Evolutionary conservation across 2,888 invertebrate species (phyloP).

Genomic region (Ditylenchus weischeri): DNA sequence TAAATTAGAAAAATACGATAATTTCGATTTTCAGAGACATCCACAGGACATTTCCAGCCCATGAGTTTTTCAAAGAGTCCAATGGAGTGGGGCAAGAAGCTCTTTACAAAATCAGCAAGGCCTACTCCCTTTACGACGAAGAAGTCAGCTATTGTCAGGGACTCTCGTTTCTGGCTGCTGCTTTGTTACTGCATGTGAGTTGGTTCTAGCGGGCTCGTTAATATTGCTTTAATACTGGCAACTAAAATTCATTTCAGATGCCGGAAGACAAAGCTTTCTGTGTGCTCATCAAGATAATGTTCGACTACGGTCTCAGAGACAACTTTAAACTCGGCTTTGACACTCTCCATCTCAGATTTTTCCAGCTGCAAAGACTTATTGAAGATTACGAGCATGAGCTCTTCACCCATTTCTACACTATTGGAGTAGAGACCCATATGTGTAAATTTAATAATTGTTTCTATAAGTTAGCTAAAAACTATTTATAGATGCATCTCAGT

Average conservation of each 20-base stretch:
- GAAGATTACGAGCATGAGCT: constrained; percentile 62
- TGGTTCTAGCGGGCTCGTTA: background rate
- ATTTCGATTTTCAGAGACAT: constrained; percentile 81
- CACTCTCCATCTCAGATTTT: constrained; percentile 85
- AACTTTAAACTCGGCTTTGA: constrained; percentile 90
- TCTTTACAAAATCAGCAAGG: constrained; percentile 85
- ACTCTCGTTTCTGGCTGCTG: constrained; percentile 92
- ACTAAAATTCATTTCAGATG: constrained; percentile 72
- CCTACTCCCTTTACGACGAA: constrained; percentile 91
- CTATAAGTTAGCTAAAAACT: background rate
- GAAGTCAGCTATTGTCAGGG: constrained; percentile 99
- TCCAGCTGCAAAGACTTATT: constrained; percentile 81
- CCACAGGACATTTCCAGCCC: constrained; percentile 95
- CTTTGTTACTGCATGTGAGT: constrained; percentile 81
- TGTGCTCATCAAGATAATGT: constrained; percentile 92
- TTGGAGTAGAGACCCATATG: constrained; percentile 80
- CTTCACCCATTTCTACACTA: constrained; percentile 65
- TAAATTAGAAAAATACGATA: too few relatives aligned
- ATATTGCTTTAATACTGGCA: constrained; percentile 3
- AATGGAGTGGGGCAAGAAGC: constrained; percentile 88
- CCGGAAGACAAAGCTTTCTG: constrained; percentile 99
- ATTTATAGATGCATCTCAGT: constrained; percentile 92
- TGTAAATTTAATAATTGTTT: constrained; percentile 8
- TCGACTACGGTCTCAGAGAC: constrained; percentile 86
- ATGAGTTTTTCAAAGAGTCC: constrained; percentile 91